Conservation (phyloP, 2,888 invertebrate genomes). For the Lissocephala sabroskyi region DNA sequence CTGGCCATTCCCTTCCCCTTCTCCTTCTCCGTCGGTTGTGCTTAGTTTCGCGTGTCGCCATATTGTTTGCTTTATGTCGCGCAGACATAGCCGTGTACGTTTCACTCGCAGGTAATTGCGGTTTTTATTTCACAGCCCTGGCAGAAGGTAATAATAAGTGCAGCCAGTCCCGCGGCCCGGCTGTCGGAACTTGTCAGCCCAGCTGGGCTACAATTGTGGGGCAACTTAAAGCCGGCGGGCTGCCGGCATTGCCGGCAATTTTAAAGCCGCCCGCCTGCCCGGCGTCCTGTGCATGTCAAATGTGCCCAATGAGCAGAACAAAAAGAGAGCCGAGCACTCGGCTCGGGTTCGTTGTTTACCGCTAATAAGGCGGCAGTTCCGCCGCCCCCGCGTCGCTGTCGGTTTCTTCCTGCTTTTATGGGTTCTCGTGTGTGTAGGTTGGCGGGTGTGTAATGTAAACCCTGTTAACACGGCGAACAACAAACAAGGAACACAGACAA, state of each 20-base stretch:
- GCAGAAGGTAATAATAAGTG: slow-evolving; percentile 32
- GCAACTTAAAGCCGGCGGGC: slow-evolving; percentile 1
- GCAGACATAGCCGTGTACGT: slow-evolving; percentile 27
- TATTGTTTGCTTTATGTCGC: slow-evolving; percentile 60
- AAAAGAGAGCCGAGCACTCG: too few relatives aligned
- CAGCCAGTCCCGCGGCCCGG: slow-evolving; percentile 9
- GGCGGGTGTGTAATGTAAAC: slow-evolving; percentile 44
- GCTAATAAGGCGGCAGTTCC: slow-evolving; percentile 43
- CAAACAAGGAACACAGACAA: slow-evolving; percentile 37
- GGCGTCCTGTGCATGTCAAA: slow-evolving; percentile 24
- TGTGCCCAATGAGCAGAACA: slow-evolving; percentile 37
- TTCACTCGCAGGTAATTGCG: slow-evolving; percentile 59
- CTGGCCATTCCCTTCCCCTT: neutral
- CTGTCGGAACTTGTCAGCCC: slow-evolving; percentile 59
- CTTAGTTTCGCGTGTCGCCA: slow-evolving; percentile 63
- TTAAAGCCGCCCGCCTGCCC: slow-evolving; percentile 20
- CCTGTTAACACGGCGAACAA: slow-evolving; percentile 64
- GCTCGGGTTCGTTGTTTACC: slow-evolving; percentile 35
- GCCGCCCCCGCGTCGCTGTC: neutral
- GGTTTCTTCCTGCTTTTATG: slow-evolving; percentile 4
- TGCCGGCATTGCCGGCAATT: neutral
- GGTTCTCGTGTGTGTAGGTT: slow-evolving; percentile 7
- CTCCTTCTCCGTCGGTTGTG: slow-evolving; percentile 20
- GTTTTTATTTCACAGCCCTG: slow-evolving; percentile 61
- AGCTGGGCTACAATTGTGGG: slow-evolving; percentile 24